Percentiles rank a stretch among this genome's conserved stretches.
Evolutionary conservation across 2,113 vertebrate species (phyloP).

Genomic region (Genyomyrus donnyi): DNA sequence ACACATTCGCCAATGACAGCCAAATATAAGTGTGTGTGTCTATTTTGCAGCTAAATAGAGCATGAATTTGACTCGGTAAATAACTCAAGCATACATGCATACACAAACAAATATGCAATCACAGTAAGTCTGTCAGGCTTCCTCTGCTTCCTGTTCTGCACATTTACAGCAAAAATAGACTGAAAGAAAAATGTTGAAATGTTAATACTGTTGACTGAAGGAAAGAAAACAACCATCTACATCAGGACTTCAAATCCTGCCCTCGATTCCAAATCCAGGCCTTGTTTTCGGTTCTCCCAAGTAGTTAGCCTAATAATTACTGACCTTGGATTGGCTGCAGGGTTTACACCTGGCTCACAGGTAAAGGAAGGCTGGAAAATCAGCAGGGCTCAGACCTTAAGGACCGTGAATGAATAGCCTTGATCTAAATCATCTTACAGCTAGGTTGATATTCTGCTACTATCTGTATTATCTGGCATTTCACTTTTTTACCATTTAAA

Average conservation of each 20-base stretch:
- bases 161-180: not conserved
- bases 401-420: not conserved
- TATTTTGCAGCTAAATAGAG: conserved; percentile 11
- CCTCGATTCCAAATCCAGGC: not conserved
- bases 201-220: not conserved
- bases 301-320: not conserved
- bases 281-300: not conserved
- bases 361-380: not conserved
- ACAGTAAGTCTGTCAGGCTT: not conserved
- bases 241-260: not conserved
- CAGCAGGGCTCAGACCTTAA: not conserved
- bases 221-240: not conserved
- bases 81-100: conserved; percentile 1
- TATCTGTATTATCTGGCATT: not conserved
- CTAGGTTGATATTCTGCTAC: not conserved
- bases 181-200: not conserved
- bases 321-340: not conserved
- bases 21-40: not conserved
- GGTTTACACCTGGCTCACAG: not conserved
- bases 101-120: not conserved
- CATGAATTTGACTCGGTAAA: not conserved
- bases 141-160: not conserved
- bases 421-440: not conserved
- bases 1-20: not conserved
- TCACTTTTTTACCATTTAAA: not conserved